Evolutionary conservation across 2,888 invertebrate genomes (phyloP), one percentile per base, ranked within the genome.

Genomic region (Diplolepis rosae): DNA sequence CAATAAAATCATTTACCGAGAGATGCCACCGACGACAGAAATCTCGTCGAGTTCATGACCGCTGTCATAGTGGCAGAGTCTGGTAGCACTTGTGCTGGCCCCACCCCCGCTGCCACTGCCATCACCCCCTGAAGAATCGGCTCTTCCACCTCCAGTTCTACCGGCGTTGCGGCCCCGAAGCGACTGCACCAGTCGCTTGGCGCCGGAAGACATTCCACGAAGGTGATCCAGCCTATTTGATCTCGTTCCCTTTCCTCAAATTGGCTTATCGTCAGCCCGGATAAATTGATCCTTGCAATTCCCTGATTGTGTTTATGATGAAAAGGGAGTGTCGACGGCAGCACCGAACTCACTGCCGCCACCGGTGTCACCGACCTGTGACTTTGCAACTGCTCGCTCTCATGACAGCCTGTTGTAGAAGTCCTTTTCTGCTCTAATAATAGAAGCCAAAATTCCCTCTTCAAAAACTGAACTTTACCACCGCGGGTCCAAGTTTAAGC

Each of bases 41-140:
- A 91, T 91, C 82, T 91, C 90, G 79, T 90, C 90, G 74, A 90
- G 86, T 75, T 90, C 90, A 80, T 89, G 89, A 61, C 88, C 88
- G 80, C 88, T 88, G 75, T 89, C 88, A 79, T 88, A 88, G 71
- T 87, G 86, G 73, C 84, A 88, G 70, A 88, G 82, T 67, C 87
- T 82, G 27, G 88, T 89, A 15, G 87, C 88, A 75, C 86, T 87
- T 22, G 86, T 83, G 6, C 83, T 85, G 50, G 84, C 84, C 39
- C 82, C 82, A 22, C 84, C 84, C 30, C 85, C 83, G 48, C 80
- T 78, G 28, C 80, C 82, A n/a, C 82, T 84, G 15, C 79, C 83
- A n/a, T 77, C 81, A 2, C 81, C 80, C 54, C 76, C 78, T 24
- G 77, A 78, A 61, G 81, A 82, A 50, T 79, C 80, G 24, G 79